These are phyloP conservation scores for Apeira syringaria DNA, from an alignment of 2,888 invertebrate species.

Conservation along the genomic window DNA sequence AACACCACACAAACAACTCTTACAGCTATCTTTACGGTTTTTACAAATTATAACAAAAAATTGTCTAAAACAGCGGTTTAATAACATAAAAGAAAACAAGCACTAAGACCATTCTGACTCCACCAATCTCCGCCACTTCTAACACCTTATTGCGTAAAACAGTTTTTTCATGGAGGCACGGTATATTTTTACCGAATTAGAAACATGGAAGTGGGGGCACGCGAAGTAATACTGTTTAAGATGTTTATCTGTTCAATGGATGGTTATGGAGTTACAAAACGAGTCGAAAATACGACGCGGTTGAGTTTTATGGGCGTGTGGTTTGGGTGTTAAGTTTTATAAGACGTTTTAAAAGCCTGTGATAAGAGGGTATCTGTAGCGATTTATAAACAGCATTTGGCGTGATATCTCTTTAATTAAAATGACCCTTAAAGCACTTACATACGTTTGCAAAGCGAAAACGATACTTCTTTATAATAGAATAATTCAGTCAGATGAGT, in stretches of 20 bases:
- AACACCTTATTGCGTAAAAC: slow-evolving; percentile 29
- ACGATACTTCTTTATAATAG: too few relatives aligned
- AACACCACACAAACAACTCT: too few relatives aligned
- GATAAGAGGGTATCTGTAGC: not conserved
- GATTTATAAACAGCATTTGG: not conserved
- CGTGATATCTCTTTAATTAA: too few relatives aligned
- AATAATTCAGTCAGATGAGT: too few relatives aligned
- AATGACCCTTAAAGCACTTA: too few relatives aligned
- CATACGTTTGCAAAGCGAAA: too few relatives aligned
- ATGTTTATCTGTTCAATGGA: slow-evolving; percentile 77
- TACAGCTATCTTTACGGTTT: too few relatives aligned
- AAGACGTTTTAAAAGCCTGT: not conserved
- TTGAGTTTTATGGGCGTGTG: slow-evolving; percentile 1
- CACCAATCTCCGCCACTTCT: slow-evolving; percentile 8
- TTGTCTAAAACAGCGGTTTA: too few relatives aligned
- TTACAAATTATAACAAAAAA: too few relatives aligned
- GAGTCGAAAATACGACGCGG: slow-evolving; percentile 46
- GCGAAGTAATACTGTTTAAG: slow-evolving; percentile 66
- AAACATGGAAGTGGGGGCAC: slow-evolving; percentile 64
- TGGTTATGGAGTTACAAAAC: slow-evolving; percentile 71
- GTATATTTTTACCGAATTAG: slow-evolving; percentile 54
- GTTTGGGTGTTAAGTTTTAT: not conserved
- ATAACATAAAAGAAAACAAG: too few relatives aligned
- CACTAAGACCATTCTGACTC: slow-evolving; percentile 13
- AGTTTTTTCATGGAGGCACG: slow-evolving; percentile 34